Base-by-base conservation (phyloP, 2,888 invertebrate species). In the Xanthorhoe spadicearia region DNA sequence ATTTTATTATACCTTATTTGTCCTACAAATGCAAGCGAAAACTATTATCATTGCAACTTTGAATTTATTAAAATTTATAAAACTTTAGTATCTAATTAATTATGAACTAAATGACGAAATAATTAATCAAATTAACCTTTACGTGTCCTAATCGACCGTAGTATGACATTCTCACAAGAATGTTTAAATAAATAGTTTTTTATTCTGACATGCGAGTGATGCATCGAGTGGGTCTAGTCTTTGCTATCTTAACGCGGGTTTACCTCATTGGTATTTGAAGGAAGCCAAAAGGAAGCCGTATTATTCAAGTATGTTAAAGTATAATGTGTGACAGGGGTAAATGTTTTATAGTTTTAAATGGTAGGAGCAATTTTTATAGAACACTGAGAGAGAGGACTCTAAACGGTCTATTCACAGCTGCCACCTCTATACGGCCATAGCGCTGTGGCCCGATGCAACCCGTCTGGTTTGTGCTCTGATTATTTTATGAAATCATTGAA, bases 131-230 rank as follows among this genome's bases (percentile, higher is more conserved):
- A 68, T 65, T 66, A 78, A 77, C 78, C 78, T 79, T 68, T 62
- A 54, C 52, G 64, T 68, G 74, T 64, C 75, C 75, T 73, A 82
- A 87, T 81, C 74, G 85, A 87, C 88, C 89, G 86, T 89, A 85
- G 86, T 88, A 88, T 83, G 85, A 85, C 85, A 86, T 70, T 69
- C 51, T 57, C 46, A 74, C 35, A 57, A 35, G 48, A 18, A 62
- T 19, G 32, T 18, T 64, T 50, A 38, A 58, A 49, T 38, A 50
- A 64, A 61, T 38, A 10, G 48, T 61, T 54, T 7, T 55, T 46
- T 64, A 64, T 66, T 65, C 62, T 55, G 58, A 66, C 79, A 79
- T 76, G 75, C 77, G 77, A 77, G 69, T 79, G 74, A 78, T 76
- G 75, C 68, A 66, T 61, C 54, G 66, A 35, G 32, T 10, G 56